A percentile compares a stretch with the other conserved stretches of the same genome.
Evolutionary conservation across 2,113 vertebrate genomes (phyloP).

Genomic region (Peucedramus taeniatus): DNA sequence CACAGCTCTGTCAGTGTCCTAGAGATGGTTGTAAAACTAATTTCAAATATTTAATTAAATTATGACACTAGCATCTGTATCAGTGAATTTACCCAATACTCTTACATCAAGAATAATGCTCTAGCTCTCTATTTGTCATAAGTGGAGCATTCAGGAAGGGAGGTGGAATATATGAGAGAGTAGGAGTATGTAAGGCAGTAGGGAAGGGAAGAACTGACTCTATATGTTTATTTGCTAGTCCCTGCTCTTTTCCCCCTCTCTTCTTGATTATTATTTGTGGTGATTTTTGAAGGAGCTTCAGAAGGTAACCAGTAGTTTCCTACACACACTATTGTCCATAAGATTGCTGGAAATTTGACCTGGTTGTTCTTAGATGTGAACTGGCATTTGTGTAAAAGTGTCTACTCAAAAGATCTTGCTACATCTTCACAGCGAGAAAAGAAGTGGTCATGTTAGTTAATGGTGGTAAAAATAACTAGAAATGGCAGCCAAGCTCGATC

Average conservation of each 20-base stretch:
- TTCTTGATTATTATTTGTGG: not conserved
- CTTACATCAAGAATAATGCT: not conserved
- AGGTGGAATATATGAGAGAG: not conserved
- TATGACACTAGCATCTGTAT: not conserved
- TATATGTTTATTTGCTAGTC: not conserved
- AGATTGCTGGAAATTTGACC: not conserved
- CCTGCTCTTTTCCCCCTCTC: not conserved
- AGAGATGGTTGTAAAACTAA: not conserved
- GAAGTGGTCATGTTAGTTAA: not conserved
- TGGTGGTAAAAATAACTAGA: not conserved
- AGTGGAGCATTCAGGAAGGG: not conserved
- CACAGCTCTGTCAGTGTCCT: not conserved
- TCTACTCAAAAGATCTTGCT: accelerated
- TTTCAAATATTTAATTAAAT: not conserved
- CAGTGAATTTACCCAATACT: not conserved
- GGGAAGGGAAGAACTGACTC: not conserved
- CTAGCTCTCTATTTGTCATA: not conserved
- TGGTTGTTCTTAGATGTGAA: not conserved
- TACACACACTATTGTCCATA: not conserved
- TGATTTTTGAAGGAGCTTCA: not conserved
- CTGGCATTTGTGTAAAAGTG: not conserved
- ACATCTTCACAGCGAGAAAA: not conserved
- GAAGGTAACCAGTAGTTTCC: not conserved
- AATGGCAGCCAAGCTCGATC: not conserved
- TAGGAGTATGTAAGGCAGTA: not conserved